phyloP scores from a whole-genome alignment of 2,888 invertebrate genomes.

The Folsomia manolachei region DNA sequence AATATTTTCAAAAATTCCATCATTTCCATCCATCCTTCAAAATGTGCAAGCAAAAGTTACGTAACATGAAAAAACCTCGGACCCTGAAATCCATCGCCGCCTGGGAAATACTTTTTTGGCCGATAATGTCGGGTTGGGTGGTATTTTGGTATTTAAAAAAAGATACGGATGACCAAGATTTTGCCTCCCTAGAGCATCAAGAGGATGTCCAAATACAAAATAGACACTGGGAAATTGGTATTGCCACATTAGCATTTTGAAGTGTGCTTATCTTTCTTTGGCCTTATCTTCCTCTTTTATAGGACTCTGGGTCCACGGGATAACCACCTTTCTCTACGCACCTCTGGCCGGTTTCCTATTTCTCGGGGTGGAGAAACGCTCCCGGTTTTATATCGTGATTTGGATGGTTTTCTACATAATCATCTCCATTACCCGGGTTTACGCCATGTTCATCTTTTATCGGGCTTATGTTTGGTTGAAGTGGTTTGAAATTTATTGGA shows the following conservation, averaged over 20 bases:
- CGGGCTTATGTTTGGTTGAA: not conserved
- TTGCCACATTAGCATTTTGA: too few relatives aligned
- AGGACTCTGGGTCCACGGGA: not conserved
- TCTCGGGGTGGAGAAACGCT: not conserved
- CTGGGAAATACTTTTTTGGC: not conserved
- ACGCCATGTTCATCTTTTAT: not conserved
- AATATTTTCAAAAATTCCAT: too few relatives aligned
- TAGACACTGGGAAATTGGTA: not conserved
- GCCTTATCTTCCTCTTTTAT: too few relatives aligned
- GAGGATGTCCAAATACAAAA: not conserved
- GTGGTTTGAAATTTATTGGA: slow-evolving; percentile 2
- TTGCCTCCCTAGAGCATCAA: not conserved
- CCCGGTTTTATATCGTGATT: not conserved
- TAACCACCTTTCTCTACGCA: not conserved
- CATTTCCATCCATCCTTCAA: too few relatives aligned
- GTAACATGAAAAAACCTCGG: not conserved
- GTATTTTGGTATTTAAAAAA: not conserved
- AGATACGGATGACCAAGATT: not conserved
- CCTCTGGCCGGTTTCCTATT: not conserved
- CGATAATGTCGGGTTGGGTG: not conserved
- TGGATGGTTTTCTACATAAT: not conserved
- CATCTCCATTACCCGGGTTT: not conserved
- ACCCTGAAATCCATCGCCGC: not conserved
- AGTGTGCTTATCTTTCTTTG: too few relatives aligned
- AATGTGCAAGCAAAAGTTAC: not conserved